phyloP scores from a whole-genome alignment of 2,797 vertebrate genomes.

The Hyperoplus lanceolatus region DNA sequence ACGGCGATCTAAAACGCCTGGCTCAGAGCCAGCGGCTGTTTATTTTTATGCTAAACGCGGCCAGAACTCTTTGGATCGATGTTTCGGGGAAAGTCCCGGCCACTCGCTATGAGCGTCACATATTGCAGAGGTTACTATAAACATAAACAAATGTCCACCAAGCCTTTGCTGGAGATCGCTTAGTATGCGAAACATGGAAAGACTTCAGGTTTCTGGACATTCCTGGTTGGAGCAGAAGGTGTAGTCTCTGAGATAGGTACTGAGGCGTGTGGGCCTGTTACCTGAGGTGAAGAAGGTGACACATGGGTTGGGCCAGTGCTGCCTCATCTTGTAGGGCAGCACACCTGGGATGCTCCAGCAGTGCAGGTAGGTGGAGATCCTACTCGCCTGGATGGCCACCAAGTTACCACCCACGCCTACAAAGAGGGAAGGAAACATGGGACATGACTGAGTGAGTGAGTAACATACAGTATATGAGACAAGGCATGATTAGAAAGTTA shows the following conservation, averaged over 20 bases:
- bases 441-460: not conserved
- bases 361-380: constrained; percentile 96
- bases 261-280: constrained; percentile 52
- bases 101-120: too few species aligned
- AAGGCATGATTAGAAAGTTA: constrained; percentile 2
- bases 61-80: too few species aligned
- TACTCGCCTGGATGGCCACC: constrained; percentile 96
- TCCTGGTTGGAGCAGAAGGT: too few species aligned
- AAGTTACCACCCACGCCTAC: constrained; percentile 96
- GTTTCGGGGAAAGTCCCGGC: too few species aligned
- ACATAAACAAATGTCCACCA: too few species aligned
- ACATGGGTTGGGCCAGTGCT: constrained; percentile 92
- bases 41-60: too few species aligned
- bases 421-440: constrained; percentile 21
- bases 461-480: not conserved
- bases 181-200: too few species aligned
- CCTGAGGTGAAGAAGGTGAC: constrained; percentile 93
- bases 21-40: too few species aligned
- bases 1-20: too few species aligned
- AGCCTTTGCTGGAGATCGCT: too few species aligned
- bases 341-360: constrained; percentile 93
- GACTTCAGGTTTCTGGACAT: too few species aligned
- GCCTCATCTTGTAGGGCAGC: constrained; percentile 93
- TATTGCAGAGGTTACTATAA: too few species aligned
- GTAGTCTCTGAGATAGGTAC: not conserved